Base-by-base conservation (phyloP, 1,140 invertebrate species). In the Pinna nobilis region DNA sequence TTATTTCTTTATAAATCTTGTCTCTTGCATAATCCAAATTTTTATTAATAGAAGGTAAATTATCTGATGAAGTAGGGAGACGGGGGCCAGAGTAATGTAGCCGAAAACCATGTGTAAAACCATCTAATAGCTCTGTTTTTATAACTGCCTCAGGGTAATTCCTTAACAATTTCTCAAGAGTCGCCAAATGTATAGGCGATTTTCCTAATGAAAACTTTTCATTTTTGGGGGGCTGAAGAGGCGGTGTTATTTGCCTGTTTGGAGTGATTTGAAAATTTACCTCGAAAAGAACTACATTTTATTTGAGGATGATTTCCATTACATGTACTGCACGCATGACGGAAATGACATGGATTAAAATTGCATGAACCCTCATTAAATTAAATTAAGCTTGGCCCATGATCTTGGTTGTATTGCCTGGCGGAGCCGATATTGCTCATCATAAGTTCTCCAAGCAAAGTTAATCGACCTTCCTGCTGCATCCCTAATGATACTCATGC, bases 351-450 rank as follows among this genome's bases (percentile, higher is more conserved):
- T 23, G 20, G 51, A 0, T 5, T 11, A 23, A 9, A 30, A 33
- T 41, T 41, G 37, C 57, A 71, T 18, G 18, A 7, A 13, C 37
- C 37, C 5, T 30, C 6, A 23, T 70, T 70, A 30, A 47, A 70
- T 1, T 20, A 49, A 33, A 28, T 70, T 75, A 15, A 74, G 41
- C 47, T 50, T 39, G 7, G 25, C 39, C 63, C 64, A 74, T 2
- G 41, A 15, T 32, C 20, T 28, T 5, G 32, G 57, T 15, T 23
- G 59, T 5, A 70, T 44, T 25, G 57, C 47, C 39, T 75, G 73
- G n/a, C 59, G 55, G 0, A 69, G 2, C 7, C 73, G 33, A 35
- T 70, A 75, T 33, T 75, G 66, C 49, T 75, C 59, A 47, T 75
- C 73, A 57, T 70, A 75, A 28, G 15, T 59, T 25, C 60, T 41